Evolutionary conservation across 1,140 invertebrate genomes (phyloP).

Genomic region (Battus philenor): DNA sequence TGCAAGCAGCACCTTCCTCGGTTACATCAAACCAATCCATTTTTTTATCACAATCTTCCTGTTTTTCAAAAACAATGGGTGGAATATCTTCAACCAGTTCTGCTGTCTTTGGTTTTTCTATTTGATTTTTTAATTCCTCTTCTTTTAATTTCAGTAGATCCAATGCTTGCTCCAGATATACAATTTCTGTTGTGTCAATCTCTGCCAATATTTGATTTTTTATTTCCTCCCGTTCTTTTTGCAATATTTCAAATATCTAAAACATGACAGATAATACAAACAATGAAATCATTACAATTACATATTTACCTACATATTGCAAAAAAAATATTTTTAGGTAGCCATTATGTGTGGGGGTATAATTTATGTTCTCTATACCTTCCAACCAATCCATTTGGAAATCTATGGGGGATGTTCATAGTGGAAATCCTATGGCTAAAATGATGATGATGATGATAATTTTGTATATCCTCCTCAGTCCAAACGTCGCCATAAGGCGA

Average conservation of each 20-base stretch:
- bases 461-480: no score
- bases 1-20: constrained; percentile 48
- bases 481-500: no score
- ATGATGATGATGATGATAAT: no score
- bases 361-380: no score
- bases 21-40: constrained; percentile 66
- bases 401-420: no score
- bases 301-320: not conserved
- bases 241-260: constrained; percentile 78
- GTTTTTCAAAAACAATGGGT: constrained; percentile 54
- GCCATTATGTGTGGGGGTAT: no score
- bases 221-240: constrained; percentile 84
- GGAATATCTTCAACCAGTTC: constrained; percentile 22
- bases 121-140: constrained; percentile 35
- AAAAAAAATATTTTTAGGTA: no score
- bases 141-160: constrained; percentile 50
- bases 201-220: constrained; percentile 78
- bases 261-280: constrained; percentile 14
- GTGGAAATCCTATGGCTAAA: no score
- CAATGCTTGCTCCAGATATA: constrained; percentile 89
- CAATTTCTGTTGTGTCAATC: constrained; percentile 86
- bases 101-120: constrained; percentile 26
- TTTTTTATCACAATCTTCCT: constrained; percentile 43
- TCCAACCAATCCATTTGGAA: no score
- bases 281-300: not conserved